Evolutionary conservation across 2,888 invertebrate species (phyloP), one percentile per base, ranked within the genome.

Genomic region (Hyles lineata): DNA sequence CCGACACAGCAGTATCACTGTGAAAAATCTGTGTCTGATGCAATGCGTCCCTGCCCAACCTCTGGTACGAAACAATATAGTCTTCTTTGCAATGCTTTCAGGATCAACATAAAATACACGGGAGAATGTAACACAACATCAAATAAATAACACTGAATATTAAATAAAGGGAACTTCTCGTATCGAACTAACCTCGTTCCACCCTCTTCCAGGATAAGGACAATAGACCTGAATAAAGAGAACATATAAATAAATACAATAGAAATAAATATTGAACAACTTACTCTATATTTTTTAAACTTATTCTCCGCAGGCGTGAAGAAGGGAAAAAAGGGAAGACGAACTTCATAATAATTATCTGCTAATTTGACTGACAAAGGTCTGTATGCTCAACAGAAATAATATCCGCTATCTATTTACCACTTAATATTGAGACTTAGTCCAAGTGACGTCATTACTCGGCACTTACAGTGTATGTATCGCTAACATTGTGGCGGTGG

Each of bases 231-330:
- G 67, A 67, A 23, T 67, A 67, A 67, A 67, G 67, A 67, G 67
- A 67, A 67, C 67, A 67, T 67, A 67, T 67, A 67, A 67, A 67
- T 67, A 67, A 67, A 67, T 67, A 67, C 67, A 67, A 67, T 67
- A 50, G 6, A 63, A 43, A 35, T 63, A 15, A 43, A 35, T 43
- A 35, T 63, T 11, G 4, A 21, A 58, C 9, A 43, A 15, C 43
- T 43, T 43, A 43, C 43, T 43, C 43, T 43, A 43, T 15, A 43
- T 1, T 43, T 43, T 43, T 8, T 35, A 43, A 43, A 43, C 43
- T 43, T 43, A 43, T 43, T 43, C 43, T 43, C 15, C 43, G 43
- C 43, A 43, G 43, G 43, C 43, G 43, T 43, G 11, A 43, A 43
- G 11, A 15, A 43, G 43, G 43, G 2, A 15, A 15, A 43, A 43